Conservation (phyloP, 2,113 vertebrate species). For the Elephas maximus region DNA sequence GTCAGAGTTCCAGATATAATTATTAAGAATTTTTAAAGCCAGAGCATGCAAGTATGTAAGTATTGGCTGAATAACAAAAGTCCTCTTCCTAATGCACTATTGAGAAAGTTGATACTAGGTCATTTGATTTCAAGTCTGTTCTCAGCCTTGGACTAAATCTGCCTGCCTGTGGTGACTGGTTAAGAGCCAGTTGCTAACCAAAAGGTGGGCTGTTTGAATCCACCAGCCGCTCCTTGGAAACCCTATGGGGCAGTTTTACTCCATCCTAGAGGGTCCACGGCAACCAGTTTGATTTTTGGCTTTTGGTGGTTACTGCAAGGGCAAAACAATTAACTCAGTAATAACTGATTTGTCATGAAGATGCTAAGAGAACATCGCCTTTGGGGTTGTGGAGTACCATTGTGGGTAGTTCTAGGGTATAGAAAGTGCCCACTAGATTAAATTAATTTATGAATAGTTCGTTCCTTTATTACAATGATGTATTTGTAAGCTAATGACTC, state of each 20-base stretch:
- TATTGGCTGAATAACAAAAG: neutral
- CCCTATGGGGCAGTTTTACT: no score
- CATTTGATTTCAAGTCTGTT: neutral
- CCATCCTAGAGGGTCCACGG: no score
- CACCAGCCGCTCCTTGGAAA: no score
- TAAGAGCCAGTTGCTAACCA: no score
- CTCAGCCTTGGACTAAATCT: neutral
- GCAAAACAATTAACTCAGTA: neutral
- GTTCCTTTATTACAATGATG: neutral
- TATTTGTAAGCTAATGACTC: neutral
- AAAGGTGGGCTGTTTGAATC: no score
- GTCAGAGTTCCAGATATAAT: neutral
- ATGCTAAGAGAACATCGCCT: neutral
- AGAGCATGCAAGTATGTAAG: neutral
- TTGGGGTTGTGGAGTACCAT: neutral
- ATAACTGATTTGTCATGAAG: neutral
- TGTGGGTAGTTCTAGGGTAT: neutral
- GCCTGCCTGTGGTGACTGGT: neutral
- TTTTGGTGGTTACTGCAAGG: neutral
- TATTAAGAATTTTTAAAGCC: neutral
- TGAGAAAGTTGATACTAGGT: neutral
- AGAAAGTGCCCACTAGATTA: neutral
- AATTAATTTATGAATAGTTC: neutral
- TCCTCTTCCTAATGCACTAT: neutral
- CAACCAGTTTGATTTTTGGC: no score